Percentiles rank a stretch among this genome's conserved stretches.
These are phyloP conservation scores for Oenanthe melanoleuca DNA, from an alignment of 2,113 vertebrate species.

Conservation along the genomic window DNA sequence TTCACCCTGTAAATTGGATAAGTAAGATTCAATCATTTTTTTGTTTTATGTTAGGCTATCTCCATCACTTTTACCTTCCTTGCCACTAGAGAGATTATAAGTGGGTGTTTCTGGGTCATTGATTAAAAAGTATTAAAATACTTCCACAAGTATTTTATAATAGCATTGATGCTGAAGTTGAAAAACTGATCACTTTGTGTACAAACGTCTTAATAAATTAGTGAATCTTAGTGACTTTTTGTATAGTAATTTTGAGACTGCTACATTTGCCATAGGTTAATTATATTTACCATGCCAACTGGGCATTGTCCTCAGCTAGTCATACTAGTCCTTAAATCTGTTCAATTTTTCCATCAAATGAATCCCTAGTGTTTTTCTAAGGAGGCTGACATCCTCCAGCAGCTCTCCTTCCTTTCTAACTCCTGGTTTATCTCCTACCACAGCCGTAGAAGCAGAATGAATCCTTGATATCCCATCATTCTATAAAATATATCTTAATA, in stretches of 20 bases:
- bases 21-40: neutral
- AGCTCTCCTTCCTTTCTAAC: neutral
- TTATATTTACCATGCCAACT: neutral
- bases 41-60: neutral
- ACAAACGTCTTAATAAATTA: neutral
- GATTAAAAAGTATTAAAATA: neutral
- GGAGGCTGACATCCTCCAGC: neutral
- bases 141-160: neutral
- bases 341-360: neutral
- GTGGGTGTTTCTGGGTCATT: neutral
- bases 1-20: neutral
- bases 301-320: neutral
- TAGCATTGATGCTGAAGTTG: neutral
- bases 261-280: conserved; percentile 2
- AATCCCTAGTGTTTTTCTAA: neutral
- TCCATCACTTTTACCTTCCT: neutral
- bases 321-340: neutral
- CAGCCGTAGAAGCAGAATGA: neutral
- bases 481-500: neutral
- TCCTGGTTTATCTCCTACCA: neutral
- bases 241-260: neutral
- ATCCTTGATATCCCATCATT: neutral
- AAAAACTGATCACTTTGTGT: neutral
- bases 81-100: neutral
- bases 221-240: neutral